A percentile compares a stretch with the other conserved stretches of the same genome.
Conservation (phyloP, 1,140 invertebrate genomes). For the Bombyx mori region ASM3026992v2 NC_085119.1:11414501-11415000, state of each 20-base stretch:
- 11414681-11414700: background rate
- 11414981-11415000: constrained; percentile 35
- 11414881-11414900: constrained; percentile 9
- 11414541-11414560: constrained; percentile 31
- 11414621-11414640: constrained; percentile 15
- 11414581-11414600: constrained; percentile 30
- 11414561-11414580: constrained; percentile 36
- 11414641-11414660: background rate
- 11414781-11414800: constrained; percentile 37
- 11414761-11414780: constrained; percentile 31
- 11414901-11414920: constrained; percentile 12
- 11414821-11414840: constrained; percentile 31
- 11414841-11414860: constrained; percentile 24
- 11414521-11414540: constrained; percentile 33
- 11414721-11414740: constrained; percentile 18
- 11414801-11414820: constrained; percentile 32
- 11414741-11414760: constrained; percentile 16
- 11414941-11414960: constrained; percentile 11
- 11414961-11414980: constrained; percentile 10
- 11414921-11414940: constrained; percentile 13
- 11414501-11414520: constrained; percentile 3
- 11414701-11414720: constrained; percentile 10
- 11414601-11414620: constrained; percentile 15
- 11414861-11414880: constrained; percentile 10
- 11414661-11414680: constrained; percentile 1